Conservation (phyloP, 2,888 invertebrate species). For the Amiota communis region DNA sequence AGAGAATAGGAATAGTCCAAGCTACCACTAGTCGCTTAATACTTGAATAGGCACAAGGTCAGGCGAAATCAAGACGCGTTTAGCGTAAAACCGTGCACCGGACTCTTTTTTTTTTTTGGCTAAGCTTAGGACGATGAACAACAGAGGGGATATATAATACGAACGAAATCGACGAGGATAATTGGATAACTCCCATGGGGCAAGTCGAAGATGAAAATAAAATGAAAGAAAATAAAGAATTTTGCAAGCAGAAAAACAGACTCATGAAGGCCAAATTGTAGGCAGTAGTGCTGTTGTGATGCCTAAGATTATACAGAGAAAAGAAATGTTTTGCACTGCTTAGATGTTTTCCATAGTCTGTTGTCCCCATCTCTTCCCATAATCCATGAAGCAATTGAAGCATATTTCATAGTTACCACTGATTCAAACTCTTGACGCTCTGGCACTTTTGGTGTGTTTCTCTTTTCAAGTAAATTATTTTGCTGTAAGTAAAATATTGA, state of each 20-base stretch:
- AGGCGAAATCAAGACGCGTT: conserved; percentile 53
- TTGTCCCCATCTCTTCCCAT: no score
- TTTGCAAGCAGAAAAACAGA: no score
- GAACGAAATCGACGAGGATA: not conserved
- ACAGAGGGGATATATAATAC: not conserved
- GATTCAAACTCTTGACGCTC: not conserved
- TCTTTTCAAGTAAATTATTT: conserved; percentile 10
- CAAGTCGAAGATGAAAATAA: conserved; percentile 30
- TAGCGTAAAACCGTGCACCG: not conserved
- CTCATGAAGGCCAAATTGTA: no score
- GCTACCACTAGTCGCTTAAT: conserved; percentile 53
- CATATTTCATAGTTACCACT: not conserved
- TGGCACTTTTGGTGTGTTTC: not conserved
- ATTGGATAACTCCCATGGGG: conserved; percentile 44
- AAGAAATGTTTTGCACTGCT: no score
- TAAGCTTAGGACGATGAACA: no score
- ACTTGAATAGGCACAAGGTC: conserved; percentile 61
- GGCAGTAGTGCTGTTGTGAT: no score
- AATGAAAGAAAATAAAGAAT: not conserved
- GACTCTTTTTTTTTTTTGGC: not conserved
- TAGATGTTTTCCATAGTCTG: no score
- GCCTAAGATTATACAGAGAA: no score
- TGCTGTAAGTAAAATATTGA: conserved; percentile 13
- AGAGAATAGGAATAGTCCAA: no score
- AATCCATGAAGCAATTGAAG: not conserved